Evolutionary conservation across 2,113 vertebrate species (phyloP), one percentile per base, ranked within the genome.

Genomic region (Oncorhynchus nerka): DNA sequence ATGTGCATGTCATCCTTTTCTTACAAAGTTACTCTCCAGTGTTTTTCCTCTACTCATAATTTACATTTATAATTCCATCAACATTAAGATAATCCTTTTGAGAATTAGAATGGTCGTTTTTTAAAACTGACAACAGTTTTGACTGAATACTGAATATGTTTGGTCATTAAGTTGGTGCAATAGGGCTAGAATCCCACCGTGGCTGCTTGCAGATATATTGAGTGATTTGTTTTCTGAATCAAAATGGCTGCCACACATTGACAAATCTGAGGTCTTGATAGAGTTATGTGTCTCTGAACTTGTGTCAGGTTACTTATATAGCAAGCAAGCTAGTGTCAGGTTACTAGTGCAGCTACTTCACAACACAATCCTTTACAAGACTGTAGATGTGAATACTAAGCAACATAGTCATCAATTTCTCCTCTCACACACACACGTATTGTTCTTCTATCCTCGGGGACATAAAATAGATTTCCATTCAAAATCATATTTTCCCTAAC

Each of bases 31-130:
- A 88, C 80, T 90, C 80, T 85, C 87, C 83, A 77, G 83, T 71
- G 9, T 85, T 89, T 87, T 87, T 80, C 89, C 83, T 85, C 88
- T 80, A 55, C 51, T 55, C 77, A 85, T 91, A 84, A 45, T 45
- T 45, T 11, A 45, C 8, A 11, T 11, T 45, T 11, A 45, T 2
- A 45, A 89, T 92, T 90, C 87, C 85, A 91, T 90, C 88, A 51
- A 85, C 75, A 82, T 85, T 64, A 74, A 87, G 89, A 89, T 89
- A 84, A 82, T 83, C 76, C 87, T 90, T 91, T 83, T 15, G 89
- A 91, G 87, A 91, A 81, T 89, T 86, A 86, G 86, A 90, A 90
- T 87, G 84, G 76, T 84, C 6, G 0, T 86, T 91, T 89, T 90
- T 79, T 79, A 86, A 86, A 89, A 89, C 89, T 88, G 85, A 85